A percentile compares a stretch with the other conserved stretches of the same genome.
These are phyloP conservation scores for Gryon sp. DNA, from an alignment of 1,140 invertebrate species.

Conservation along the genomic window DNA sequence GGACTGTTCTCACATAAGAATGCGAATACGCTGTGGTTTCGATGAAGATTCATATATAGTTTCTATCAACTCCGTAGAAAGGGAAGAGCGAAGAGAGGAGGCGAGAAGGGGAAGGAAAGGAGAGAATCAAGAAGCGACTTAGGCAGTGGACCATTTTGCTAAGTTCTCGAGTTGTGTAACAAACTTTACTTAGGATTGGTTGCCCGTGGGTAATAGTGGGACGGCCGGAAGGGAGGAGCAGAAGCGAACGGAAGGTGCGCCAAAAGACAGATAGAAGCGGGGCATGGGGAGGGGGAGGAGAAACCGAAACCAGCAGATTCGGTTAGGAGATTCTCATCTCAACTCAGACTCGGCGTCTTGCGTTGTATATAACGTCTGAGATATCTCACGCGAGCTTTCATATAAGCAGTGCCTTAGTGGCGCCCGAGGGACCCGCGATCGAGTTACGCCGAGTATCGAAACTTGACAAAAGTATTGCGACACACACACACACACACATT, in stretches of 20 bases:
- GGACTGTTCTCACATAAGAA: slow-evolving; percentile 47
- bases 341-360: slow-evolving; percentile 67
- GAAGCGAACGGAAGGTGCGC: slow-evolving; percentile 37
- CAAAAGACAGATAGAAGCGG: slow-evolving; percentile 22
- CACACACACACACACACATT: too few relatives aligned
- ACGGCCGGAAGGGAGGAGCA: slow-evolving; percentile 66
- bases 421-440: slow-evolving; percentile 65
- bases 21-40: slow-evolving; percentile 67
- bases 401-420: slow-evolving; percentile 70
- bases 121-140: slow-evolving; percentile 69
- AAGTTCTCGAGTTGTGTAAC: slow-evolving; percentile 79
- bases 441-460: slow-evolving; percentile 58
- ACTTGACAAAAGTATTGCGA: slow-evolving; percentile 51
- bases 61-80: too few relatives aligned
- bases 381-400: slow-evolving; percentile 67
- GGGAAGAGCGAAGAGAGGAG: too few relatives aligned
- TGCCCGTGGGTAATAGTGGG: slow-evolving; percentile 75
- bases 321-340: slow-evolving; percentile 76
- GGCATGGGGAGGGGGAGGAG: slow-evolving; percentile 32
- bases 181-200: slow-evolving; percentile 79
- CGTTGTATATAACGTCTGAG: slow-evolving; percentile 67
- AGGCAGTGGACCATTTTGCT: slow-evolving; percentile 76
- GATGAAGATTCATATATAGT: slow-evolving; percentile 69
- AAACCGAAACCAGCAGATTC: slow-evolving; percentile 68
- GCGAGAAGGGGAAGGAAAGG: too few relatives aligned